Conservation (phyloP, 1,140 invertebrate species). For the Drosophila carrolli region DNA sequence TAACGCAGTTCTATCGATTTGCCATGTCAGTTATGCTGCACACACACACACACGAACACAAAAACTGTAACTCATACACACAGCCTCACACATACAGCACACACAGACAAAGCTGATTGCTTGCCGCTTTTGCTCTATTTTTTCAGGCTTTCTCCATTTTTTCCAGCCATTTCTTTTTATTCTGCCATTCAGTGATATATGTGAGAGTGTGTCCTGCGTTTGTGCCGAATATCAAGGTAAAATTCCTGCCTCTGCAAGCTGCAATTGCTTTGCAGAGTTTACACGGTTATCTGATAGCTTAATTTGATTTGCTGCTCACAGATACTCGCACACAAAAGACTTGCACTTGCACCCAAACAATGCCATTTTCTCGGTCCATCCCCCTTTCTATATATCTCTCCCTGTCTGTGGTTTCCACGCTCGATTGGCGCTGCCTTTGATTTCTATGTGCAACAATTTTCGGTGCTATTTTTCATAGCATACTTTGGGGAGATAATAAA, state of each 20-base stretch:
- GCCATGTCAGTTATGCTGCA: conserved; percentile 38
- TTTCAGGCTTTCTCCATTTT: conserved; percentile 27
- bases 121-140: conserved; percentile 20
- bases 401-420: conserved; percentile 56
- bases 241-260: conserved; percentile 9
- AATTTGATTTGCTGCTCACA: conserved; percentile 72
- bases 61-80: conserved; percentile 12
- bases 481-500: conserved; percentile 65
- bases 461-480: conserved; percentile 70
- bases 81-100: conserved; percentile 2
- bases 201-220: conserved; percentile 5
- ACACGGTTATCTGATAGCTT: conserved; percentile 70
- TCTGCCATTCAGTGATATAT: conserved; percentile 40
- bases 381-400: conserved; percentile 1
- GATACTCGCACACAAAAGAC: conserved; percentile 16
- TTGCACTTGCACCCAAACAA: conserved; percentile 47
- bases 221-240: conserved; percentile 43
- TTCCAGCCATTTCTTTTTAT: conserved; percentile 33
- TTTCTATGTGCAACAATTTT: conserved; percentile 43
- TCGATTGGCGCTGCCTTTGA: conserved; percentile 54
- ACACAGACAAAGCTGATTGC: conserved; percentile 34
- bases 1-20: conserved; percentile 41
- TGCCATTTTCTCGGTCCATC: conserved; percentile 13
- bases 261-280: conserved; percentile 52
- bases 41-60: conserved; percentile 2